Evolutionary conservation across 2,888 invertebrate species (phyloP), one percentile per base, ranked within the genome.

Genomic region (Toxonevra muliebris): DNA sequence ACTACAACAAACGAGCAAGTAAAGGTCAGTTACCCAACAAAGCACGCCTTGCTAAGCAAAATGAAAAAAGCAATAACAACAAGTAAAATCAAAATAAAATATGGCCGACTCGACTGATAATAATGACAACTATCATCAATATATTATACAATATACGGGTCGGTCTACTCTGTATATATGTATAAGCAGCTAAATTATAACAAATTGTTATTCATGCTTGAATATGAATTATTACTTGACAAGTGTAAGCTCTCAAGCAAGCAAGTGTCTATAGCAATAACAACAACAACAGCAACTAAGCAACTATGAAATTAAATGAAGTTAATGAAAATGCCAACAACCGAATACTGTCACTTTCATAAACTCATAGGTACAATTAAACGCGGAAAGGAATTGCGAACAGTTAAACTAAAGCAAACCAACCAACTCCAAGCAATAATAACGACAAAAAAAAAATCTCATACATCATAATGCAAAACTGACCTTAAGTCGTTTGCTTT

Each of bases 31-130:
- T 68, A 68, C 68, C 68, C 68, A 41, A 19, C 55, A 53, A n/a
- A 7, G 30, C 57, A 30, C 1, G 13, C 40, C 1, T 12, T 40
- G 10, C n/a, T 30, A 15, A 12, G n/a, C 40, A 40, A 13, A 17
- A 43, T n/a, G 42, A 42, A 43, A 1, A 59, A 12, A 52, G 30
- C 10, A 13, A 57, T 40, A 20, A 57, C 57, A 57, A 41, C 40
- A 30, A 17, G 13, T 20, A 45, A 42, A 64, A 53, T 48, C 50
- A 17, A 61, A 66, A 68, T 68, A 68, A 68, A 68, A 65, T 61
- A 69, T 69, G 69, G 65, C 30, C 69, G 50, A 65, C 65, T 69
- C 69, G 50, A 65, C 65, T 69, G 69, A 69, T 69, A 69, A 65
- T 65, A 65, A 69, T 69, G 69, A 65, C 69, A 69, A 69, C 45